phyloP scores from a whole-genome alignment of 2,797 vertebrate genomes.

The Lepilemur ruficaudatus region DNA sequence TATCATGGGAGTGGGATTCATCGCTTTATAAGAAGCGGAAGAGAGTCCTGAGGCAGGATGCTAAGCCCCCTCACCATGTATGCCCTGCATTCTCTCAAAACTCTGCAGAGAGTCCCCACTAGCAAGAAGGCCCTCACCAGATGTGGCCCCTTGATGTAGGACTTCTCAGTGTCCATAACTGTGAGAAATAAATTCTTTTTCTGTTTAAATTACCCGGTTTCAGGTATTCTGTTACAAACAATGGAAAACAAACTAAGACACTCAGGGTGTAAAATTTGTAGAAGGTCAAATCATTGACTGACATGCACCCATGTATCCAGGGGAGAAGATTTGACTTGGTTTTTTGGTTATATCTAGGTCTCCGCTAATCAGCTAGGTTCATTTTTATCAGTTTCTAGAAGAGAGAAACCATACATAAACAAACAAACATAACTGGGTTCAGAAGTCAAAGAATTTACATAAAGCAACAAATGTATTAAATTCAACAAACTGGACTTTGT shows the following conservation, averaged over 20 bases:
- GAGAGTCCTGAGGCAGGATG: neutral
- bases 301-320: neutral
- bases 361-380: neutral
- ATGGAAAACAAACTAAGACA: neutral
- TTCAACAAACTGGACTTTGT: neutral
- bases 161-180: neutral
- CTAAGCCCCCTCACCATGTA: neutral
- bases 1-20: neutral
- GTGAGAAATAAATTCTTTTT: neutral
- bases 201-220: neutral
- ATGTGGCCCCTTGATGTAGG: neutral
- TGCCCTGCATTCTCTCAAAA: neutral
- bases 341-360: neutral
- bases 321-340: neutral
- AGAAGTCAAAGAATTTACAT: neutral
- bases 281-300: neutral
- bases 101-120: neutral
- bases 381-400: conserved; percentile 3
- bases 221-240: neutral
- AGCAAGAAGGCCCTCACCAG: neutral
- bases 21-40: neutral
- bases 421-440: neutral
- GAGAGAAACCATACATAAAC: neutral
- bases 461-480: neutral
- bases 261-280: neutral